A percentile compares a stretch with the other conserved stretches of the same genome.
Conservation (phyloP, 2,797 vertebrate genomes). For the Pitangus sulphuratus region DNA sequence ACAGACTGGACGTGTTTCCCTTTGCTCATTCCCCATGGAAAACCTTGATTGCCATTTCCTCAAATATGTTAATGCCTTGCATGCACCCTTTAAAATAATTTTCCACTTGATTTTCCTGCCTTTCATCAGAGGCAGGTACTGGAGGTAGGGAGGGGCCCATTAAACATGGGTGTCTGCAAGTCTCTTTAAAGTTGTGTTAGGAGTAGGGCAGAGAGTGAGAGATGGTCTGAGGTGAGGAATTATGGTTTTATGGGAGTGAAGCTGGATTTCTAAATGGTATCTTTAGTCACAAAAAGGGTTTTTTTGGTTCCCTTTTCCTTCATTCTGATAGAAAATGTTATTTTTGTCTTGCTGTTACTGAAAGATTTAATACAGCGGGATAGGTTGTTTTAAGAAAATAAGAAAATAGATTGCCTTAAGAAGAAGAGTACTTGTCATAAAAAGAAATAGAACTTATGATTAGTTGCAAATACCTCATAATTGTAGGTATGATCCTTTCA, state of each 20-base stretch:
- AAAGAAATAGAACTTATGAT: not conserved
- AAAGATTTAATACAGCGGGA: not conserved
- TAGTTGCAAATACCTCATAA: not conserved
- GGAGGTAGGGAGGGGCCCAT: constrained; percentile 29
- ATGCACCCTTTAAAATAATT: constrained; percentile 42
- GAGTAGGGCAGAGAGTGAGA: not conserved
- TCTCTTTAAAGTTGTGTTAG: not conserved
- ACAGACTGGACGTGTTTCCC: not conserved
- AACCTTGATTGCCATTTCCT: constrained; percentile 54
- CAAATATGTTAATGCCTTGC: constrained; percentile 34
- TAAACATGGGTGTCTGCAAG: constrained; percentile 5
- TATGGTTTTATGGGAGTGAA: not conserved
- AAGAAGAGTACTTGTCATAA: not conserved
- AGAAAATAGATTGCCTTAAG: not conserved
- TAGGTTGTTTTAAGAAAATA: not conserved
- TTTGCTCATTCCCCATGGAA: constrained; percentile 20
- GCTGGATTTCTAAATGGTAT: not conserved
- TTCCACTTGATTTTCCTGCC: constrained; percentile 57
- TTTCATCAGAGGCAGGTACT: constrained; percentile 51
- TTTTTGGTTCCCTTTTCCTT: not conserved
- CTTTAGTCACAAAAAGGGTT: not conserved
- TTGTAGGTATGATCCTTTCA: not conserved
- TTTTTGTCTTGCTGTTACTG: not conserved
- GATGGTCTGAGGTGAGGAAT: not conserved
- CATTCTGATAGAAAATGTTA: not conserved